Evolutionary conservation across 2,888 invertebrate genomes (phyloP).

Genomic region (Drosophila peninsularis): DNA sequence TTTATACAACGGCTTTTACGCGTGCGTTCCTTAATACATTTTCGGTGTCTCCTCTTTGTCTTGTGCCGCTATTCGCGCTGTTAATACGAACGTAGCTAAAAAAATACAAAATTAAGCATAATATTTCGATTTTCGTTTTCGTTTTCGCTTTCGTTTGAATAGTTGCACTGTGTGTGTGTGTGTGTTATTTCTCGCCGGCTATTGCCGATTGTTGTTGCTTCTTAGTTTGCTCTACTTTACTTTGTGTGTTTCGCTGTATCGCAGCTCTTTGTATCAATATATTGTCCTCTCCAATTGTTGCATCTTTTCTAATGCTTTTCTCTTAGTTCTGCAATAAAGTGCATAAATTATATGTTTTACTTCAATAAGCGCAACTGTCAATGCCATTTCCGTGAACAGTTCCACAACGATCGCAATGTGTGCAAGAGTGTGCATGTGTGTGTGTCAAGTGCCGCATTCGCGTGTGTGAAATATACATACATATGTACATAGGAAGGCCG

Average conservation of each 20-base stretch:
- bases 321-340: conserved; percentile 30
- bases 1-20: conserved; percentile 53
- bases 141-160: conserved; percentile 41
- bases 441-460: conserved; percentile 13
- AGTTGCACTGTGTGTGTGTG: conserved; percentile 14
- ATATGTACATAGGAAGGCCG: too few relatives aligned
- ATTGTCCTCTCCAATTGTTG: conserved; percentile 29
- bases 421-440: neutral
- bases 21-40: conserved; percentile 57
- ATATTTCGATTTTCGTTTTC: conserved; percentile 23
- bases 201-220: conserved; percentile 47
- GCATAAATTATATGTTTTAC: conserved; percentile 23
- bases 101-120: neutral
- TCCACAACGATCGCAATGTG: conserved; percentile 21
- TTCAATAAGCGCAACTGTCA: conserved; percentile 29
- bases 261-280: conserved; percentile 17
- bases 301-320: conserved; percentile 32
- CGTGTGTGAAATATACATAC: conserved; percentile 5
- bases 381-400: conserved; percentile 28
- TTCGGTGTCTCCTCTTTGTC: conserved; percentile 15
- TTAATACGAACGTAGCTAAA: conserved; percentile 6
- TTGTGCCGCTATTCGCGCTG: conserved; percentile 1
- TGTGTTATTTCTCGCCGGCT: conserved; percentile 39
- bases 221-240: conserved; percentile 27
- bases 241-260: conserved; percentile 11